Evolutionary conservation across 1,140 invertebrate genomes (phyloP).

Genomic region (Anastrepha ludens): DNA sequence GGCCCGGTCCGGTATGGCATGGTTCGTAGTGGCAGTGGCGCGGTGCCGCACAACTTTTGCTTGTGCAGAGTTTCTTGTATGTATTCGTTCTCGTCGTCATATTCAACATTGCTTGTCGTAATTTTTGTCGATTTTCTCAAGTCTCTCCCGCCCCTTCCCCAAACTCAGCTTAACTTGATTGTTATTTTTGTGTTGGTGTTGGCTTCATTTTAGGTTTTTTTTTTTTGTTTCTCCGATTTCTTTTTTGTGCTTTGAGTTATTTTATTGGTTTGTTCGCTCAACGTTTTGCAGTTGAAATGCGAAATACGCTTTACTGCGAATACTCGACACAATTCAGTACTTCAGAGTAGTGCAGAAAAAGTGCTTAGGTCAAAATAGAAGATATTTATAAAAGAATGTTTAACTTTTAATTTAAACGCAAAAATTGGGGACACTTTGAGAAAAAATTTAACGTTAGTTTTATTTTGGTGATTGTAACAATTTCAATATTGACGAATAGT

Average conservation of each 20-base stretch:
- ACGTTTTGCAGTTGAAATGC: conserved; percentile 1
- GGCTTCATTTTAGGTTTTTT: conserved; percentile 1
- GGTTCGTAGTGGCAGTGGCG: not conserved
- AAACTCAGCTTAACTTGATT: not conserved
- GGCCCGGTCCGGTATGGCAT: not conserved
- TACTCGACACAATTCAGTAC: not conserved
- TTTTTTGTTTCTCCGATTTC: not conserved
- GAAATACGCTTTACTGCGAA: conserved; percentile 18
- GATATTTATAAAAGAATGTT: not conserved
- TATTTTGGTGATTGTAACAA: no score
- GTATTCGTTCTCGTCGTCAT: not conserved
- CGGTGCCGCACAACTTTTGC: conserved; percentile 9
- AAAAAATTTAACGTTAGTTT: no score
- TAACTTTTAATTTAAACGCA: no score
- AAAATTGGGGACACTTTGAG: no score
- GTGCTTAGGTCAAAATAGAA: not conserved
- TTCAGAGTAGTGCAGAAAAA: not conserved
- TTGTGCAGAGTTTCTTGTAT: conserved; percentile 36
- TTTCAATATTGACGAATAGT: no score
- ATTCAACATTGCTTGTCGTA: conserved; percentile 25
- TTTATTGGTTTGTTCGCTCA: conserved; percentile 25
- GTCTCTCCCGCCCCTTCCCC: not conserved
- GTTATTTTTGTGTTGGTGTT: conserved; percentile 8
- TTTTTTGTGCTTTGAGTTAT: not conserved
- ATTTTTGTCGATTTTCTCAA: not conserved